Conservation (phyloP, 2,797 vertebrate genomes). For the Sebastes paucispinis region DNA sequence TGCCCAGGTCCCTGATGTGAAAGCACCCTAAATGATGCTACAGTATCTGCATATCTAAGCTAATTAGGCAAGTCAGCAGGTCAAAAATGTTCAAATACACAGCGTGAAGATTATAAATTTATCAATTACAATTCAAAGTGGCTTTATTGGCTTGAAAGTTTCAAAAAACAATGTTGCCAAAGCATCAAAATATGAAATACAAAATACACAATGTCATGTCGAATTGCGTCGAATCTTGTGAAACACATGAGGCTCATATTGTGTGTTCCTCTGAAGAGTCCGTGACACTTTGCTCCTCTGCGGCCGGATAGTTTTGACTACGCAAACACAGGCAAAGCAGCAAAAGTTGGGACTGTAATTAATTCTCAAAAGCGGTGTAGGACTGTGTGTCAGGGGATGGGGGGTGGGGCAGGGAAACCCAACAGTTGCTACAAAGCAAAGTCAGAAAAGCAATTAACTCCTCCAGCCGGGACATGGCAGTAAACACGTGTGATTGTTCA, state of each 20-base stretch:
- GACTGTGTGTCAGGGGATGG: background rate
- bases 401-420: background rate
- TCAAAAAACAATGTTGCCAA: too few relatives aligned
- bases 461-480: slow-evolving; percentile 63
- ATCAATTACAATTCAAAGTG: background rate
- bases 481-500: slow-evolving; percentile 67
- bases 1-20: too few relatives aligned
- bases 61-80: background rate
- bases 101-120: background rate
- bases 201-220: background rate
- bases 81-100: background rate
- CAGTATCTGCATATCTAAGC: background rate
- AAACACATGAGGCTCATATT: background rate
- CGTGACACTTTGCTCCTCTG: slow-evolving; percentile 4
- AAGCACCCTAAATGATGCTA: background rate
- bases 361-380: slow-evolving; percentile 43
- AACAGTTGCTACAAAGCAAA: slow-evolving; percentile 56
- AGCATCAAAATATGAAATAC: too few relatives aligned
- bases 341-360: slow-evolving; percentile 57
- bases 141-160: too few relatives aligned
- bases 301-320: slow-evolving; percentile 37
- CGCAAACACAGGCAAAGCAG: slow-evolving; percentile 49
- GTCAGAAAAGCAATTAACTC: slow-evolving; percentile 74
- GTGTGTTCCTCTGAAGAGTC: background rate
- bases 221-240: background rate